These are phyloP conservation scores for Calvadosia cruxmelitensis DNA, from an alignment of 30 jellyfish, hydroid and myxozoan species.

Conservation along the genomic window DNA sequence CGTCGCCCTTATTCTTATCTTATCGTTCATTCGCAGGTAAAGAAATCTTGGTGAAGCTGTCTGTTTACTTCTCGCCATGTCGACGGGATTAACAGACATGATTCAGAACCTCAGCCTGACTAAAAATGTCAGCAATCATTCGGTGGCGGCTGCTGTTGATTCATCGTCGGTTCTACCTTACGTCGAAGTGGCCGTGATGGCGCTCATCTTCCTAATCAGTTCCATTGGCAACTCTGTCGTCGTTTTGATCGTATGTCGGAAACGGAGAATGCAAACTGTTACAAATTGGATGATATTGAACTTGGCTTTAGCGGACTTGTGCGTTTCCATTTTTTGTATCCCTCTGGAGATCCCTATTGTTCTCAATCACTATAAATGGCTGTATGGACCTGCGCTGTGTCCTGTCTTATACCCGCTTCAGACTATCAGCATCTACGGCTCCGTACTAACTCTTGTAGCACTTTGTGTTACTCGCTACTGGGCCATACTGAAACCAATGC, in stretches of 20 bases:
- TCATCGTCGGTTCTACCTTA: no score
- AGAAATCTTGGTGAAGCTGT: no score
- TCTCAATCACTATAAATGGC: slow-evolving; percentile 40
- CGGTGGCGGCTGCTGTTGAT: no score
- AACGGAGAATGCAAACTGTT: slow-evolving; percentile 92
- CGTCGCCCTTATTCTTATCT: no score
- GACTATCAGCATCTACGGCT: slow-evolving; percentile 78
- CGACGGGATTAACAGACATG: no score
- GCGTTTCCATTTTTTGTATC: slow-evolving; percentile 61
- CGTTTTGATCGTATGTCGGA: slow-evolving; percentile 52
- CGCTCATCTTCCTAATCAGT: slow-evolving; percentile 42
- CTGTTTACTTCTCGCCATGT: no score
- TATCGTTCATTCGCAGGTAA: no score
- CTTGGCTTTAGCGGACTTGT: slow-evolving; percentile 82
- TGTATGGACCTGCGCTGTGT: slow-evolving; percentile 72
- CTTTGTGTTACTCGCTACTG: slow-evolving; percentile 86
- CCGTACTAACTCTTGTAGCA: slow-evolving; percentile 82
- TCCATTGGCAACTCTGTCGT: slow-evolving; percentile 73
- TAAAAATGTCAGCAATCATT: no score
- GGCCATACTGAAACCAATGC: slow-evolving; percentile 84
- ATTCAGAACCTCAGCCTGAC: no score
- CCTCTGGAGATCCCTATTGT: slow-evolving; percentile 86
- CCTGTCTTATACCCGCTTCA: slow-evolving; percentile 80
- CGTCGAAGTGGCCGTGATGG: slow-evolving; percentile 22
- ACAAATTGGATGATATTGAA: slow-evolving; percentile 90